Base-by-base conservation (phyloP, 2,113 vertebrate genomes). In the Zosterops japonicus region DNA sequence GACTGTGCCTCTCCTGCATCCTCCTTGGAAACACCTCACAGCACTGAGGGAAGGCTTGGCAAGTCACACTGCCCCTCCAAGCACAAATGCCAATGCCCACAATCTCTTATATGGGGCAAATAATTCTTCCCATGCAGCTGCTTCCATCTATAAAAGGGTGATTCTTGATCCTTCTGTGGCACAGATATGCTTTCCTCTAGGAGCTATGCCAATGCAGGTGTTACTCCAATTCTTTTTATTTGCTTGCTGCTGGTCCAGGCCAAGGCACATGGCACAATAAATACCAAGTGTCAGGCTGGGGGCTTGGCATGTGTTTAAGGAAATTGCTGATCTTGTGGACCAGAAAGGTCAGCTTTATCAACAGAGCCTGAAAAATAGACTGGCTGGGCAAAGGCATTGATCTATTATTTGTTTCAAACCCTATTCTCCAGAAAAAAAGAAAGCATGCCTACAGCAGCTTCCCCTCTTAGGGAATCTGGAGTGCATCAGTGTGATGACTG, bases 31-130 rank as follows among this genome's bases (percentile, higher is more conserved):
- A 79, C 11, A 46, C 16, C 33, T 55, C 55, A 70, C 27, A 77
- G 56, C 61, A 35, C 70, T 69, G 31, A 91, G 33, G 36, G 17
- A 75, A 69, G 44, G 33, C 10, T 28, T 41, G 56, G 61, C 41
- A 72, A 61, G 36, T 46, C 8, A 50, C 33, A 16, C 6, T 44
- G 29, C 6, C 13, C 33, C 63, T 71, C 23, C 14, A 5, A 78
- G 67, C 31, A 42, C 0, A 5, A 42, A 53, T 3, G 9, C 15
- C 35, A 70, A 17, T 29, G 42, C 18, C 29, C 17, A 12, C 1
- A 1, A 5, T 2, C 5, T 39, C n/a, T 41, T 52, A 56, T 5
- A n/a, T 0, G 0, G 11, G 41, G 23, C 55, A 94, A 89, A 81
- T 10, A 70, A 50, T 47, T 49, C 27, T 33, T 67, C n/a, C 36